phyloP scores from a whole-genome alignment of 2,113 vertebrate genomes.

The Ascaphus truei region DNA sequence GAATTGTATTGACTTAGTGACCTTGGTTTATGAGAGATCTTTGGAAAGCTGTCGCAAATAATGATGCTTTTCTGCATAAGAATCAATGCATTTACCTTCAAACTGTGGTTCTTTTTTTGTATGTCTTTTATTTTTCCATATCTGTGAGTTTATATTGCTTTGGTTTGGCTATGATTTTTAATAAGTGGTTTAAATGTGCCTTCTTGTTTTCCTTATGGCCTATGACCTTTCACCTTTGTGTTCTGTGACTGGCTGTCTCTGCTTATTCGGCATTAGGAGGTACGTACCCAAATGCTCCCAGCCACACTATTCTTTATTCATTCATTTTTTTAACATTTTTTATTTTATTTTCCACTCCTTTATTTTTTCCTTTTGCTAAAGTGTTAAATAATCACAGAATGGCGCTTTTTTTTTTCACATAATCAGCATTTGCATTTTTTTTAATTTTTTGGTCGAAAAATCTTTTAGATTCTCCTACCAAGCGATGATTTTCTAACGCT shows the following conservation, averaged over 20 bases:
- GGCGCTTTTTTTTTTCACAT: slow-evolving; percentile 5
- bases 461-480: slow-evolving; percentile 15
- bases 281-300: slow-evolving; percentile 74
- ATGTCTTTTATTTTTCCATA: slow-evolving; percentile 56
- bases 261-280: slow-evolving; percentile 87
- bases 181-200: slow-evolving; percentile 74
- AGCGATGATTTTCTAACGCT: background rate
- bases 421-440: slow-evolving; percentile 32
- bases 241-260: slow-evolving; percentile 88
- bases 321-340: slow-evolving; percentile 47
- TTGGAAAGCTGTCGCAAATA: too few species aligned
- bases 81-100: slow-evolving; percentile 43
- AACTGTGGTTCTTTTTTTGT: slow-evolving; percentile 51
- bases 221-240: slow-evolving; percentile 86
- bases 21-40: too few species aligned
- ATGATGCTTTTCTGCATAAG: too few species aligned
- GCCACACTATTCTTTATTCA: slow-evolving; percentile 50
- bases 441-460: slow-evolving; percentile 12
- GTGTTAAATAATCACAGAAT: slow-evolving; percentile 20
- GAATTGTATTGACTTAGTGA: too few species aligned
- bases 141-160: slow-evolving; percentile 69
- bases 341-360: slow-evolving; percentile 36
- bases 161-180: slow-evolving; percentile 65
- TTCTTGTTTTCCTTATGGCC: slow-evolving; percentile 77
- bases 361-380: background rate